A percentile compares a stretch with the other conserved stretches of the same genome.
Conservation (phyloP, 2,888 invertebrate genomes). For the Carcina quercana region DNA sequence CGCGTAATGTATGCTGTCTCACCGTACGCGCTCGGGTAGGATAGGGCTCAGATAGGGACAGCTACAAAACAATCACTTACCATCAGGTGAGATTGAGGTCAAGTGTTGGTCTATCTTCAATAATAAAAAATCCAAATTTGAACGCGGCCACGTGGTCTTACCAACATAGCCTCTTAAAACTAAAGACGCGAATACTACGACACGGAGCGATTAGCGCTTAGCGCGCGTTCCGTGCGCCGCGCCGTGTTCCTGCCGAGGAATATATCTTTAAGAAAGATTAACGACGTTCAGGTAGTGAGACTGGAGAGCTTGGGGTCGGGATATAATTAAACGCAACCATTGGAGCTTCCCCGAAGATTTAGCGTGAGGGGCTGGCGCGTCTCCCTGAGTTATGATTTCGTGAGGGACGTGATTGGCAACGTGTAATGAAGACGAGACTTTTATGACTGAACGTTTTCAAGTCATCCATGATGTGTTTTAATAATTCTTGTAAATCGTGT, state of each 20-base stretch:
- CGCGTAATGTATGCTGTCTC: too few species aligned
- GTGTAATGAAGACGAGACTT: slow-evolving; percentile 37
- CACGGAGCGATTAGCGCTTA: slow-evolving; percentile 59
- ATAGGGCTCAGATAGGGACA: too few species aligned
- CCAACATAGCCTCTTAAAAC: too few species aligned
- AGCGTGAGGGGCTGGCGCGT: slow-evolving; percentile 61
- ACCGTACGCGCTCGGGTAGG: too few species aligned
- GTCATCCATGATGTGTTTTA: not conserved
- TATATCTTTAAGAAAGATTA: slow-evolving; percentile 74
- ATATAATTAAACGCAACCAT: slow-evolving; percentile 72
- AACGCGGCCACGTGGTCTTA: too few species aligned
- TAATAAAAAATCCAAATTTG: too few species aligned
- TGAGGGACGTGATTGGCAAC: slow-evolving; percentile 64
- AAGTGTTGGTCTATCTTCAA: too few species aligned
- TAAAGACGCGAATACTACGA: too few species aligned
- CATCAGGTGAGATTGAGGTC: too few species aligned
- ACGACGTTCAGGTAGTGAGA: slow-evolving; percentile 68
- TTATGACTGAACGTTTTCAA: not conserved
- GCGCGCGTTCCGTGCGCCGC: slow-evolving; percentile 42
- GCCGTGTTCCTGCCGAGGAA: slow-evolving; percentile 50
- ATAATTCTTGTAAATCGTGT: too few species aligned
- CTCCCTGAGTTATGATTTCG: slow-evolving; percentile 71
- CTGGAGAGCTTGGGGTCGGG: slow-evolving; percentile 56
- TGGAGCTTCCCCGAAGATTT: slow-evolving; percentile 67
- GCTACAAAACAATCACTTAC: too few species aligned